phyloP scores from a whole-genome alignment of 2,888 invertebrate genomes.

The Siphonodentalium dalli region DNA sequence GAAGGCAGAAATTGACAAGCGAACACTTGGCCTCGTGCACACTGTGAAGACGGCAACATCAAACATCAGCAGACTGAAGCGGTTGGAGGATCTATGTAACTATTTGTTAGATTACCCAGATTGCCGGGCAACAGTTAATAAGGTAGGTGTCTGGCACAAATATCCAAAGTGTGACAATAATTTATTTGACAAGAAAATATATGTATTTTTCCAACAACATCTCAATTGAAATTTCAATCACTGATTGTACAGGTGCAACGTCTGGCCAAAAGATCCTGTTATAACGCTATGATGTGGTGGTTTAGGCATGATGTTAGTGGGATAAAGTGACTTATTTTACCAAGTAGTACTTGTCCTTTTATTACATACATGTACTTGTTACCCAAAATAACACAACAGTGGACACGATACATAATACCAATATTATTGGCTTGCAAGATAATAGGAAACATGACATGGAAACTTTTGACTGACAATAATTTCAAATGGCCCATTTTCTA shows the following conservation, averaged over 20 bases:
- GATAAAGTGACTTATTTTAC: neutral
- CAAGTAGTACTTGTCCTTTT: too few relatives aligned
- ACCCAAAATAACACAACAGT: too few relatives aligned
- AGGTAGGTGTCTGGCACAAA: slow-evolving; percentile 66
- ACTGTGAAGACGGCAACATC: slow-evolving; percentile 40
- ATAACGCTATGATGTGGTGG: too few relatives aligned
- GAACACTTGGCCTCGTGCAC: slow-evolving; percentile 44
- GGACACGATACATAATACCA: too few relatives aligned
- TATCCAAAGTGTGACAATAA: neutral
- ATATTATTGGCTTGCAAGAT: too few relatives aligned
- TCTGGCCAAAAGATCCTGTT: too few relatives aligned
- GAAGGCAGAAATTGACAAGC: slow-evolving; percentile 34
- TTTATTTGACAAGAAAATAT: neutral
- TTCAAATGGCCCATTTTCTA: too few relatives aligned
- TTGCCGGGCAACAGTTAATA: slow-evolving; percentile 76
- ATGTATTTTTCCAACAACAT: neutral
- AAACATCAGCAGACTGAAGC: slow-evolving; percentile 69
- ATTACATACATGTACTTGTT: too few relatives aligned
- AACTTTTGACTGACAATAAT: too few relatives aligned
- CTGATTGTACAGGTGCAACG: too few relatives aligned
- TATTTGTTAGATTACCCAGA: slow-evolving; percentile 81
- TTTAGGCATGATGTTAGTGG: neutral
- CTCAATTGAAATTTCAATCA: slow-evolving; percentile 4
- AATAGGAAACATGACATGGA: too few relatives aligned
- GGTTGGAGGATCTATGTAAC: slow-evolving; percentile 75